Conservation (phyloP, 2,113 vertebrate genomes). For the Oreochromis aureus region DNA sequence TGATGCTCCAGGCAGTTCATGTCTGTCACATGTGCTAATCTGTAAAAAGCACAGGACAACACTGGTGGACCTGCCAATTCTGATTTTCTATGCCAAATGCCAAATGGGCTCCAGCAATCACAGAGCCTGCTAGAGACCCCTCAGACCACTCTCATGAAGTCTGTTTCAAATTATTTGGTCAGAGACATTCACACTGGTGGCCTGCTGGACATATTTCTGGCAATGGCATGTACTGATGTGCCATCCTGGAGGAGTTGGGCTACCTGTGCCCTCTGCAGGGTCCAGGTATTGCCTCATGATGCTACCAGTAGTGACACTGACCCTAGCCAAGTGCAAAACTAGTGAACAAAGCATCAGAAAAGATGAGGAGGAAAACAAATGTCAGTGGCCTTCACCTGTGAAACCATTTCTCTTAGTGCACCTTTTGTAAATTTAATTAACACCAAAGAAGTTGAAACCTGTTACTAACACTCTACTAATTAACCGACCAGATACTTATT, state of each 20-base stretch:
- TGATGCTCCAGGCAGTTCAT: neutral
- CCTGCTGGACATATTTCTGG: neutral
- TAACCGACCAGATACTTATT: neutral
- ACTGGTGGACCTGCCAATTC: neutral
- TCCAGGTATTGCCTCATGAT: neutral
- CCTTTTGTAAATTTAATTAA: neutral
- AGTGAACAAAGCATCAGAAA: neutral
- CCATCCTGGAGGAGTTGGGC: neutral
- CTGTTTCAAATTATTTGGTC: neutral
- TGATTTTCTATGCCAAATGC: neutral
- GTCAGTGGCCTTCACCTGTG: neutral
- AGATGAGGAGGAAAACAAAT: neutral
- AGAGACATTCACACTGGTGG: neutral
- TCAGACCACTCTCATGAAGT: neutral
- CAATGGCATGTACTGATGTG: neutral
- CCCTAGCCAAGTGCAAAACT: neutral
- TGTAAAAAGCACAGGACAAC: neutral
- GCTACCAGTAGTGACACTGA: neutral
- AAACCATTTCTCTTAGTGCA: neutral
- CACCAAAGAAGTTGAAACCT: neutral
- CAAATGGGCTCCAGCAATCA: neutral
- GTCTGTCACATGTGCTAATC: neutral
- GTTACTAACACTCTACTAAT: neutral
- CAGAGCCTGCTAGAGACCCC: neutral
- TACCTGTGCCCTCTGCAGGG: neutral